These are phyloP conservation scores for Micropoecilia bifurca DNA, from an alignment of 2,797 vertebrate species.

Conservation along the genomic window DNA sequence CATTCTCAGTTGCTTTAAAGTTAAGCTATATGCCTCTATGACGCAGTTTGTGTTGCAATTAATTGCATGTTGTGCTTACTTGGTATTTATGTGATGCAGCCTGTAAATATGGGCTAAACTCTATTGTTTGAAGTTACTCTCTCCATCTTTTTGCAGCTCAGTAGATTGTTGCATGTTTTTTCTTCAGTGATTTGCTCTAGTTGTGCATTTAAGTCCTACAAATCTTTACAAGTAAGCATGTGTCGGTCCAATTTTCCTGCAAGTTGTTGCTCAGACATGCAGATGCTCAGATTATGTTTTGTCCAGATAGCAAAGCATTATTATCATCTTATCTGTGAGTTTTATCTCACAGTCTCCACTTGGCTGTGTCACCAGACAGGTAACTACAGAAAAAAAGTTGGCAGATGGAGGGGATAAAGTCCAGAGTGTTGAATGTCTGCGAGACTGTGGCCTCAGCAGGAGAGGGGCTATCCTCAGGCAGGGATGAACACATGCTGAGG, in stretches of 20 bases:
- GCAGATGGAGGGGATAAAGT: conserved; percentile 68
- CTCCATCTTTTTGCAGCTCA: not conserved
- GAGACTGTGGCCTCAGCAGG: conserved; percentile 54
- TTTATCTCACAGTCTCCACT: conserved; percentile 60
- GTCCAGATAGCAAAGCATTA: conserved; percentile 66
- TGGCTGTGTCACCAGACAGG: conserved; percentile 56
- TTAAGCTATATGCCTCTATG: conserved; percentile 17
- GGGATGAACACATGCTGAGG: conserved; percentile 46
- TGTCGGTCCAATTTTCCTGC: not conserved
- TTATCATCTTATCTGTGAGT: conserved; percentile 57
- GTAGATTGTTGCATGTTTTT: not conserved
- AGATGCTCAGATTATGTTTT: conserved; percentile 32
- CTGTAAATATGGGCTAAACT: conserved; percentile 1
- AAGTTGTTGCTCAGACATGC: conserved; percentile 36
- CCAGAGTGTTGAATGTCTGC: conserved; percentile 51
- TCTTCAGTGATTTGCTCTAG: conserved; percentile 6
- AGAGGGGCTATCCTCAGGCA: conserved; percentile 63
- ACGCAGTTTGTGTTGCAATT: conserved; percentile 30
- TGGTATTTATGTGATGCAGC: conserved; percentile 3
- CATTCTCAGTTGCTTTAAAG: conserved; percentile 1
- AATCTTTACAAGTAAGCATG: not conserved
- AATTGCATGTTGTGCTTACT: not conserved
- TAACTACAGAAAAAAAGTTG: conserved; percentile 48
- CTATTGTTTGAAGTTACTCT: not conserved
- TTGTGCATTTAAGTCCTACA: conserved; percentile 8